Conservation (phyloP, 2,888 invertebrate genomes). For the Xanthorhoe spadicearia region DNA sequence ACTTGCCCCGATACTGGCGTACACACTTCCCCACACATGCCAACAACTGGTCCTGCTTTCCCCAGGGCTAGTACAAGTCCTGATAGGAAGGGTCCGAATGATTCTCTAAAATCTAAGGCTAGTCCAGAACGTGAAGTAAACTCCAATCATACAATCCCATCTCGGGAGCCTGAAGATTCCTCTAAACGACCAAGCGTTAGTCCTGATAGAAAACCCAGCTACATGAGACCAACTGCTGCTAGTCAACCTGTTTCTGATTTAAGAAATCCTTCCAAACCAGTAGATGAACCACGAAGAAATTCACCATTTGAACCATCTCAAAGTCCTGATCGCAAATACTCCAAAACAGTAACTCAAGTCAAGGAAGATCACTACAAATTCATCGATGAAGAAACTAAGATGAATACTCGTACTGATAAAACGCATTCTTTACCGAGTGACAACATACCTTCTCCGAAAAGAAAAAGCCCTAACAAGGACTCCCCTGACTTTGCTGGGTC, state of each 20-base stretch:
- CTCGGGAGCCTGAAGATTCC: slow-evolving; percentile 30
- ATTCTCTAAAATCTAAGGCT: slow-evolving; percentile 27
- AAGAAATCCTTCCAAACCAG: slow-evolving; percentile 41
- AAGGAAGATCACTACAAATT: slow-evolving; percentile 71
- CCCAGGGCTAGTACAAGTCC: slow-evolving; percentile 52
- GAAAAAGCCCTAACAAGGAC: slow-evolving; percentile 51
- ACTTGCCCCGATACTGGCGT: slow-evolving; percentile 18
- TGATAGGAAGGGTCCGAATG: slow-evolving; percentile 44
- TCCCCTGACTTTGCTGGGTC: slow-evolving; percentile 38
- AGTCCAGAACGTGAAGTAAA: slow-evolving; percentile 49
- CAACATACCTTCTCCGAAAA: slow-evolving; percentile 49
- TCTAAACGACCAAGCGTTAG: slow-evolving; percentile 42
- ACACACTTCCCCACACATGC: slow-evolving; percentile 20
- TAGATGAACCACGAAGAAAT: slow-evolving; percentile 53
- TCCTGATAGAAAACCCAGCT: slow-evolving; percentile 60
- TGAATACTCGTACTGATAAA: slow-evolving; percentile 57
- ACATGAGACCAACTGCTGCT: slow-evolving; percentile 63
- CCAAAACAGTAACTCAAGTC: slow-evolving; percentile 48
- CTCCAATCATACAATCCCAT: slow-evolving; percentile 29
- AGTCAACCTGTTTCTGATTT: slow-evolving; percentile 47
- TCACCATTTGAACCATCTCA: slow-evolving; percentile 46
- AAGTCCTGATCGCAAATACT: slow-evolving; percentile 51
- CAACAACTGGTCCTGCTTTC: slow-evolving; percentile 30
- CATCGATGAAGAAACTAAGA: slow-evolving; percentile 76
- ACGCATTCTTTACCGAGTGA: slow-evolving; percentile 35